Base-by-base conservation (phyloP, 2,797 vertebrate species). In the Eulemur mongoz region DNA sequence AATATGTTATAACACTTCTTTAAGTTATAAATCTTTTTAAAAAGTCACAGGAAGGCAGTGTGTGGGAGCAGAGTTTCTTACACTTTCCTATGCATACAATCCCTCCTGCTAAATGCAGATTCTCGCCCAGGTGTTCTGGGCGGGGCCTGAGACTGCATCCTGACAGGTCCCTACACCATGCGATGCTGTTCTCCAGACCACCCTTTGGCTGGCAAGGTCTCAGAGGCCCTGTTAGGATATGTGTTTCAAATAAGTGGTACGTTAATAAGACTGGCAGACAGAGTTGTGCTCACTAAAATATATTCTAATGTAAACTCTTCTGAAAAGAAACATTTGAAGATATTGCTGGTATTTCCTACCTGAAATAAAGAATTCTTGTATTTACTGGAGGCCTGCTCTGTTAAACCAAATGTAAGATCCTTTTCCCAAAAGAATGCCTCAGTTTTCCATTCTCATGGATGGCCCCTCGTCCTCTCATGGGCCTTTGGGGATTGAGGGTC, bases 281-380 rank as follows among this genome's bases (percentile, higher is more conserved):
- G 43, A 81, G 40, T 54, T 57, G n/a, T 70, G 45, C 3, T 72
- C 70, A 94, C 32, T 38, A 76, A 73, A 91, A 85, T 43, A 1
- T 32, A 67, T 43, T 59, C 27, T 88, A 65, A 82, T 2, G 7
- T 32, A 86, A 69, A 43, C 4, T 40, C 81, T 93, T 91, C 23
- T 3, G 12, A 67, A 83, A 90, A 94, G 40, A 48, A 94, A 93
- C 63, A 32, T 57, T 11, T 63, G 35, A 90, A 94, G 30, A 57
- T 4, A 30, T 14, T 11, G 8, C 52, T 79, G 48, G 22, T 32
- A 76, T 59, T 61, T 40, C 40, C 65, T 89, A 50, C 57, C 45
- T 84, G 40, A 95, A 95, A 59, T 82, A 57, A 75, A 72, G 14
- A 15, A 93, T 57, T 92, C 69, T 50, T 73, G 14, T 30, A 32